Evolutionary conservation across 2,113 vertebrate species (phyloP).

Genomic region (Tupaia tana): DNA sequence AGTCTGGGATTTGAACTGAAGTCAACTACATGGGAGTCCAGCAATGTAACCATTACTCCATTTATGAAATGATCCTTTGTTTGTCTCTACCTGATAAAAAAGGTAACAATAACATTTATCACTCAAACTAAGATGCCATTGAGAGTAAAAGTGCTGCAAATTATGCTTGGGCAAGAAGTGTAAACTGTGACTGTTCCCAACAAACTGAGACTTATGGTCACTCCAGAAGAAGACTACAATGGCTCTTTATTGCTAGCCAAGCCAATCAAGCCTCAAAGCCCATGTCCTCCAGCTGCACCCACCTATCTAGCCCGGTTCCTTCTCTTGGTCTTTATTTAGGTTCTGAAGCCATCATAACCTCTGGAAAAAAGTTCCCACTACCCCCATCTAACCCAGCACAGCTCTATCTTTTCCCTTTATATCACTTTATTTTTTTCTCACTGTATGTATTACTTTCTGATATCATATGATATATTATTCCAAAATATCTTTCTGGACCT

Average conservation of each 20-base stretch:
- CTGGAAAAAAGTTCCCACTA: not conserved
- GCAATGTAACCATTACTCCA: not conserved
- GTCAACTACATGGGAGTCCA: too few species aligned
- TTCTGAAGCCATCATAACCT: not conserved
- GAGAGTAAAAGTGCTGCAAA: not conserved
- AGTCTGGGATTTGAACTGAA: too few species aligned
- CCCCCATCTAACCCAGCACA: not conserved
- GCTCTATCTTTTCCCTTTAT: not conserved
- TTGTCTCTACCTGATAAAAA: not conserved
- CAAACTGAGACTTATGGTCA: not conserved
- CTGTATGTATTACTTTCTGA: not conserved
- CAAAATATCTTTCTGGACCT: not conserved
- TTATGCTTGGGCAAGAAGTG: not conserved
- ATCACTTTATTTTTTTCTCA: not conserved
- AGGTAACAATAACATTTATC: not conserved
- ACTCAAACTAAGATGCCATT: not conserved
- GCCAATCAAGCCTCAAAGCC: not conserved
- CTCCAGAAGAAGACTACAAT: not conserved
- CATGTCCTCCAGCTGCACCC: not conserved
- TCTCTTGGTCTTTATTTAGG: not conserved
- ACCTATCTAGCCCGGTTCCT: not conserved
- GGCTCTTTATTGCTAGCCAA: not conserved
- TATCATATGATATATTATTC: not conserved
- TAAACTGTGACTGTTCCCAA: not conserved
- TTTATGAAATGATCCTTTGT: not conserved